A percentile compares a stretch with the other conserved stretches of the same genome.
Evolutionary conservation across 1,140 invertebrate species (phyloP).

Genomic region (Bicyclus anynana): DNA sequence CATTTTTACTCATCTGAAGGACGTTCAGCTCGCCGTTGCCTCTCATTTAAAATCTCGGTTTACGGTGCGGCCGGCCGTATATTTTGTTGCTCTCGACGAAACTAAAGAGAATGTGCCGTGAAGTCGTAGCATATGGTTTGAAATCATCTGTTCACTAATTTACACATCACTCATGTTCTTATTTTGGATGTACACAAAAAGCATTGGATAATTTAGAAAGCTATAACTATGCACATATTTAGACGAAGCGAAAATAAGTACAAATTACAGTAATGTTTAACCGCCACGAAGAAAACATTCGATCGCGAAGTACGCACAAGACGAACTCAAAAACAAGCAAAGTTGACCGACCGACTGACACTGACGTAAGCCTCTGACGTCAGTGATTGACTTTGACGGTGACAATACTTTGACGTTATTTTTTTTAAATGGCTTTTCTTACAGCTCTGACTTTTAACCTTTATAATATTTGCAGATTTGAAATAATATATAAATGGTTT

Average conservation of each 20-base stretch:
- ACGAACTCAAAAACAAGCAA: constrained; percentile 61
- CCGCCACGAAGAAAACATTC: constrained; percentile 49
- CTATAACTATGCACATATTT: constrained; percentile 18
- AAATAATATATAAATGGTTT: too few species aligned
- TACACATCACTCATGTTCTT: constrained; percentile 54
- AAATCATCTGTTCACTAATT: constrained; percentile 66
- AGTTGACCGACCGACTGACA: constrained; percentile 44
- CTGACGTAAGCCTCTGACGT: constrained; percentile 7
- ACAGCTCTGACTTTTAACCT: too few species aligned
- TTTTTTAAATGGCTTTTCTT: not conserved
- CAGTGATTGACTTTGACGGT: constrained; percentile 22
- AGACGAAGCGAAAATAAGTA: constrained; percentile 22
- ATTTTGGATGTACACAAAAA: constrained; percentile 37
- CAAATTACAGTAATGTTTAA: constrained; percentile 39
- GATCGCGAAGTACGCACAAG: constrained; percentile 37
- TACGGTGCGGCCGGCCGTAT: constrained; percentile 25
- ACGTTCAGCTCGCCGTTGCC: constrained; percentile 43
- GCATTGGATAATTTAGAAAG: constrained; percentile 27
- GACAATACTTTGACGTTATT: constrained; percentile 8
- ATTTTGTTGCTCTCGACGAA: constrained; percentile 27
- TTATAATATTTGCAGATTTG: too few species aligned
- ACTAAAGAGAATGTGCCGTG: constrained; percentile 35
- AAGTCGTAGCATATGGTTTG: constrained; percentile 65
- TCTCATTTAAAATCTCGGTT: constrained; percentile 63
- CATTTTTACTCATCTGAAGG: constrained; percentile 76